Evolutionary conservation across 2,113 vertebrate genomes (phyloP).

Genomic region (Ceuthmochares aereus): DNA sequence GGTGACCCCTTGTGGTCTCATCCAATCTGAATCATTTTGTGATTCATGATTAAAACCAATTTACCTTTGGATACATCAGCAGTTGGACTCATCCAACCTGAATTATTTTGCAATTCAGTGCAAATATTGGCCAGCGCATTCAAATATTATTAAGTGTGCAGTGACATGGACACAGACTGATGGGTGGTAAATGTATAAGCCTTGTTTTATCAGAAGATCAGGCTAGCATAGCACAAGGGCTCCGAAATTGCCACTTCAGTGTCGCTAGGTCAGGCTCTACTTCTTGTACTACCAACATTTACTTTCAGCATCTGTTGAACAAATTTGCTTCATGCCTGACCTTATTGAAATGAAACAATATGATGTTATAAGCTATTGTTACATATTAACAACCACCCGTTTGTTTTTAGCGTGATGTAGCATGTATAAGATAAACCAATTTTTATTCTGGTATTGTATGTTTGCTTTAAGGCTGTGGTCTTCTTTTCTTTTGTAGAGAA

Average conservation of each 20-base stretch:
- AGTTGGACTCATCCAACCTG: neutral
- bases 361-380: neutral
- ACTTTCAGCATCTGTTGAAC: neutral
- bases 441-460: neutral
- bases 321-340: neutral
- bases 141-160: neutral
- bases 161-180: neutral
- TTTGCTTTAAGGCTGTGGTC: neutral
- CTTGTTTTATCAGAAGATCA: neutral
- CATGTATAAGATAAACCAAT: fast-evolving
- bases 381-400: neutral
- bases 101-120: slow-evolving; percentile 1
- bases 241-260: neutral
- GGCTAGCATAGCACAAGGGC: neutral
- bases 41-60: neutral
- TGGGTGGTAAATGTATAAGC: neutral
- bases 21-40: neutral
- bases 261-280: neutral
- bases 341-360: neutral
- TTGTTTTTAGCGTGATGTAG: neutral
- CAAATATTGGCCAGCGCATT: neutral
- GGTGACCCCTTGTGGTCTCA: neutral
- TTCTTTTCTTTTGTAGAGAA: neutral
- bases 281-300: neutral
- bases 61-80: neutral